Evolutionary conservation across 2,888 invertebrate species (phyloP).

Genomic region (Hipparchia sbordonii): DNA sequence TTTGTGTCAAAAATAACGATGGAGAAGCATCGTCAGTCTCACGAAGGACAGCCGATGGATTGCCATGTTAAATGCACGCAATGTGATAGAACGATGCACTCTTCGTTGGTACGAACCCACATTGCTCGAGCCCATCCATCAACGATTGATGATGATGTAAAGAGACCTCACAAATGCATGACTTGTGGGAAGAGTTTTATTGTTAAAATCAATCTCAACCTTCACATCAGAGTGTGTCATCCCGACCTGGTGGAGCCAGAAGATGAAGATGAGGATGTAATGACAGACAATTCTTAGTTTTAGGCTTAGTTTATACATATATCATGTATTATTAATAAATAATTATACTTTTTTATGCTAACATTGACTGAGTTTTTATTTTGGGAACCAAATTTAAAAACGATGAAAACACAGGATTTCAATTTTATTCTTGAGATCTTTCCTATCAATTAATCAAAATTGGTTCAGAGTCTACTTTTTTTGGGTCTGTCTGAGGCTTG

Average conservation of each 20-base stretch:
- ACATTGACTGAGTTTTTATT: slow-evolving; percentile 42
- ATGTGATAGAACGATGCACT: slow-evolving; percentile 75
- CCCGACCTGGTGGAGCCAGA: slow-evolving; percentile 75
- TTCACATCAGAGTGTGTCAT: slow-evolving; percentile 76
- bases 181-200: slow-evolving; percentile 78
- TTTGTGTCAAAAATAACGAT: slow-evolving; percentile 78
- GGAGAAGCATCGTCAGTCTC: slow-evolving; percentile 74
- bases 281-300: slow-evolving; percentile 75
- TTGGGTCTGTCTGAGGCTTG: no score
- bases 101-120: slow-evolving; percentile 69
- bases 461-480: no score
- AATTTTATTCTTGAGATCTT: no score
- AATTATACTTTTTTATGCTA: slow-evolving; percentile 74
- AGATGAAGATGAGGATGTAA: slow-evolving; percentile 76
- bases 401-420: no score
- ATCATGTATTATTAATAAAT: slow-evolving; percentile 58
- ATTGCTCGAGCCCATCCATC: slow-evolving; percentile 68
- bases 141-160: slow-evolving; percentile 70
- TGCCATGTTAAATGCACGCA: slow-evolving; percentile 76
- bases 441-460: no score
- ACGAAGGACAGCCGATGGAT: slow-evolving; percentile 74
- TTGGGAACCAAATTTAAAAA: not conserved
- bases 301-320: slow-evolving; percentile 43
- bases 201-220: slow-evolving; percentile 74
- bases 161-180: slow-evolving; percentile 73